Base-by-base conservation (phyloP, 30 jellyfish, hydroid and myxozoan genomes). In the Mastigias papua region DNA sequence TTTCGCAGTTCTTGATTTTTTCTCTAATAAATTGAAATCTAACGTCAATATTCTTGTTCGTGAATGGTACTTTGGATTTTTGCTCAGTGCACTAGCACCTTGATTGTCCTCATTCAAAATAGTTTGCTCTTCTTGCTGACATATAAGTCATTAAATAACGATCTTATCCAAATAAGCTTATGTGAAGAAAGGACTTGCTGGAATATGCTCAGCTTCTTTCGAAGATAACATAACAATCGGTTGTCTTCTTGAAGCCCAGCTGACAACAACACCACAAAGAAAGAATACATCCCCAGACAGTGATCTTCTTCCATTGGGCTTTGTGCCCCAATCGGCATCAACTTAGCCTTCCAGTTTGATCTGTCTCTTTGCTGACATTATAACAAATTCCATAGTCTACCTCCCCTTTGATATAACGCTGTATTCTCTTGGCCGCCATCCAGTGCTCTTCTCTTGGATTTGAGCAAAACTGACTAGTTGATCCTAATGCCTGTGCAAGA, bases 391-490 rank as follows among this genome's bases (percentile, higher is more conserved):
- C 87, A 64, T 76, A 77, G 65, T 87, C 33, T 3, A 76, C 51
- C 5, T 92, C 57, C 34, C 92, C 96, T 68, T 87, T 87, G 2
- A 87, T 49, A 77, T 78, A 87, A 8, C 93, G 70, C 71, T 58
- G 35, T 25, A 86, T 86, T 26, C 94, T 20, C 73, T 86, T 86
- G 23, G 57, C 94, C 25, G 68, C 84, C 1, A 19, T 33, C 90
- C 94, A 86, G 76, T 86, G 94, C 25, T 72, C 32, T 51, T 51
- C 42, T 34, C 89, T 89, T 27, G 94, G 90, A 15, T 71, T 83
- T 26, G 89, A 17, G 63, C 65, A 30, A 50, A 15, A 62, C 32
- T 72, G 94, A 34, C 66, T 72, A 11, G 50, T 34, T 37, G 57
- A 3, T 23, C 76, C 76, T 5, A 70, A 67, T 81, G 91, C 84